phyloP scores from a whole-genome alignment of 2,113 vertebrate genomes.

The Petrocephalus microphthalmus region DNA sequence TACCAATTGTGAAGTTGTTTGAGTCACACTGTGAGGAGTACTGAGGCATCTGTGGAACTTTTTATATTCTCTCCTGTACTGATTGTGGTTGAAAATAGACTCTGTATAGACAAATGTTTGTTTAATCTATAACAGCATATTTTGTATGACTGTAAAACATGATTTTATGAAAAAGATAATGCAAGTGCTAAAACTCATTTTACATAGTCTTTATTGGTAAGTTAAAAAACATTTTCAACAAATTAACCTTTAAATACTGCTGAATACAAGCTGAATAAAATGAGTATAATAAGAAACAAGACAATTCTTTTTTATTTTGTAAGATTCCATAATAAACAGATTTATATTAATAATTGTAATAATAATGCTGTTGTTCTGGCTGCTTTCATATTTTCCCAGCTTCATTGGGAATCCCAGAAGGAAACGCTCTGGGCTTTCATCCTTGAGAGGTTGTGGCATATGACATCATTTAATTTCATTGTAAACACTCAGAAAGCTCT shows the following conservation, averaged over 20 bases:
- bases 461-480: not conserved
- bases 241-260: not conserved
- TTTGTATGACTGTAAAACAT: not conserved
- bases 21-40: not conserved
- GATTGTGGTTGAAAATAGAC: not conserved
- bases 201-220: not conserved
- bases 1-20: not conserved
- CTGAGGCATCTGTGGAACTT: not conserved
- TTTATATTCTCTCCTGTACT: not conserved
- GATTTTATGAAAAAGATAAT: not conserved
- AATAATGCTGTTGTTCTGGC: not conserved
- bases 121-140: not conserved
- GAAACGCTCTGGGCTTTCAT: not conserved
- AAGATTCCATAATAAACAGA: not conserved
- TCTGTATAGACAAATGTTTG: not conserved
- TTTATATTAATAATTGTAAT: not conserved
- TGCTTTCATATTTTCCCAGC: not conserved
- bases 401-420: not conserved
- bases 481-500: not conserved
- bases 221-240: not conserved
- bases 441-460: not conserved
- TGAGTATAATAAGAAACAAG: not conserved
- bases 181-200: not conserved
- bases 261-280: not conserved
- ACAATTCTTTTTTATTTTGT: not conserved